A percentile compares a stretch with the other conserved stretches of the same genome.
These are phyloP conservation scores for Zosterops pallidus DNA, from an alignment of 2,113 vertebrate genomes.

Conservation along the genomic window DNA sequence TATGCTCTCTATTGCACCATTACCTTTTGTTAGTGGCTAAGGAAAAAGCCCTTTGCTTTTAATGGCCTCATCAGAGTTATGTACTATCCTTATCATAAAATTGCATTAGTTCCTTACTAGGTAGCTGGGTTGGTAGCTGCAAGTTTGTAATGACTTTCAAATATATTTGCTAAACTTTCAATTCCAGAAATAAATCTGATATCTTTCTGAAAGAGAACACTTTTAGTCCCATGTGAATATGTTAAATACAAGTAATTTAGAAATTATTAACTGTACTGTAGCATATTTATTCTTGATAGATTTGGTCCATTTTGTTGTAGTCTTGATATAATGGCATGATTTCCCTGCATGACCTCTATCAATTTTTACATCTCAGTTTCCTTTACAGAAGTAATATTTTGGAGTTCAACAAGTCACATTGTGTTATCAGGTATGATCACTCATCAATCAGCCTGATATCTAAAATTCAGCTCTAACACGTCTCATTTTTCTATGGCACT, in stretches of 20 bases:
- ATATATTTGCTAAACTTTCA: background rate
- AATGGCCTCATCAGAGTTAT: background rate
- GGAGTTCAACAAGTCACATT: background rate
- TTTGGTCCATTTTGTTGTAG: background rate
- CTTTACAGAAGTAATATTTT: background rate
- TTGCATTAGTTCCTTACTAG: background rate
- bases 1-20: background rate
- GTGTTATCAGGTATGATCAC: background rate
- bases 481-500: background rate
- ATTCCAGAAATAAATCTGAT: background rate
- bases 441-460: background rate
- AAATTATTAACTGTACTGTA: background rate
- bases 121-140: background rate
- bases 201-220: background rate
- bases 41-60: conserved; percentile 11
- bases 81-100: background rate
- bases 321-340: background rate
- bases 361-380: background rate
- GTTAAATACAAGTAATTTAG: background rate
- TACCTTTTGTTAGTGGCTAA: conserved; percentile 3
- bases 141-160: background rate
- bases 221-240: background rate
- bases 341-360: background rate
- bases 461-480: background rate
- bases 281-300: background rate